Conservation (phyloP, 2,888 invertebrate genomes). For the Glyphotaelius pellucidus region DNA sequence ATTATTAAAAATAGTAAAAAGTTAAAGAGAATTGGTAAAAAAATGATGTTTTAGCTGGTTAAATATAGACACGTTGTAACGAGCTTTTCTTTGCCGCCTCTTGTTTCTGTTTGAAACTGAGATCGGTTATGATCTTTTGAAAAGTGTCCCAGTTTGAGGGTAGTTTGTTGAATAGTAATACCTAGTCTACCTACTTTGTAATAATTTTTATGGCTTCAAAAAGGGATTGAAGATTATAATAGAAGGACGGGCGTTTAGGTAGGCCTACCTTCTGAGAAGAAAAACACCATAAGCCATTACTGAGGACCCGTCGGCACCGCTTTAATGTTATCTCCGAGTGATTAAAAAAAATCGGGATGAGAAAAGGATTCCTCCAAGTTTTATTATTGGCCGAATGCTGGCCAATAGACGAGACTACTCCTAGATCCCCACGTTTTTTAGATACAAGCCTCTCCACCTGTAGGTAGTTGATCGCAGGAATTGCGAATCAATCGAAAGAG, state of each 20-base stretch:
- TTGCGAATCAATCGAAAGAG: neutral
- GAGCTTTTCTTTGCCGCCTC: neutral
- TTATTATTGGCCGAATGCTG: conserved; percentile 48
- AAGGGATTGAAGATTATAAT: conserved; percentile 11
- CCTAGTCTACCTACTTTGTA: neutral
- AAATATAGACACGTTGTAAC: neutral
- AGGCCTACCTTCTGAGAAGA: conserved; percentile 46
- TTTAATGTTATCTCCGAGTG: conserved; percentile 52
- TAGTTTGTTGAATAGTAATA: neutral
- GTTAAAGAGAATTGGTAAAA: neutral
- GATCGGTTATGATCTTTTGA: neutral
- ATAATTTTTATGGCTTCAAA: conserved; percentile 18
- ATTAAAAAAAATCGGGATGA: conserved; percentile 40
- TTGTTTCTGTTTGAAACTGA: neutral
- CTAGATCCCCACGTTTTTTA: neutral
- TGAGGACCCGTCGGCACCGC: conserved; percentile 50
- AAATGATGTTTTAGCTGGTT: neutral
- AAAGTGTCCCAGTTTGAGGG: neutral
- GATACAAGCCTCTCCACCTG: neutral
- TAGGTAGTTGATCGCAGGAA: neutral
- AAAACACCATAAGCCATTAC: conserved; percentile 38
- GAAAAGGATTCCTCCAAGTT: conserved; percentile 42
- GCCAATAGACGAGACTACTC: conserved; percentile 19
- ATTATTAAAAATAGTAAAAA: neutral
- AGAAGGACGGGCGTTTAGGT: conserved; percentile 4